phyloP scores from a whole-genome alignment of 2,797 vertebrate genomes.

The Acanthiza pusilla region DNA sequence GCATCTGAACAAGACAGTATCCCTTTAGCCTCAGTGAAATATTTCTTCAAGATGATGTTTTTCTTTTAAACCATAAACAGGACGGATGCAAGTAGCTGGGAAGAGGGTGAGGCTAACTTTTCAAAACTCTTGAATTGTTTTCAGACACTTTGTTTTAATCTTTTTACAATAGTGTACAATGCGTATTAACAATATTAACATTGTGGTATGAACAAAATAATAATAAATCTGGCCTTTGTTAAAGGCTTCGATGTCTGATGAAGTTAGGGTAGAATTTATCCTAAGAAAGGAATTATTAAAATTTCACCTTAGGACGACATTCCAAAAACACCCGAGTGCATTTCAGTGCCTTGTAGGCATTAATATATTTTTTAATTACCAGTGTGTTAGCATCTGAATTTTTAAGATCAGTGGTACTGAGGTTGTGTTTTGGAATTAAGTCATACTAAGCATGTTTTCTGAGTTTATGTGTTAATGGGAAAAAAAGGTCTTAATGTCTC shows the following conservation, averaged over 20 bases:
- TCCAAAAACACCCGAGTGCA: not conserved
- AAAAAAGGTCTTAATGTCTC: slow-evolving; percentile 48
- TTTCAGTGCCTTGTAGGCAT: not conserved
- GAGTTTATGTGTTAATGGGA: slow-evolving; percentile 43
- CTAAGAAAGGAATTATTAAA: not conserved
- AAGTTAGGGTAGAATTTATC: slow-evolving; percentile 1
- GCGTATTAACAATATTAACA: slow-evolving; percentile 75
- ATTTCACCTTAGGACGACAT: not conserved
- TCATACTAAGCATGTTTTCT: not conserved
- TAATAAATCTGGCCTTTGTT: slow-evolving; percentile 4
- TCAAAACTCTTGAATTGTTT: slow-evolving; percentile 50
- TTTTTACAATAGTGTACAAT: slow-evolving; percentile 71
- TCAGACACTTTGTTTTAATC: slow-evolving; percentile 51
- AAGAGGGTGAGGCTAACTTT: slow-evolving; percentile 46
- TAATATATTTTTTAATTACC: not conserved
- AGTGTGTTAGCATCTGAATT: not conserved
- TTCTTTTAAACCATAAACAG: slow-evolving; percentile 44
- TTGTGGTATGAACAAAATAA: slow-evolving; percentile 48
- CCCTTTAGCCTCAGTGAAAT: slow-evolving; percentile 62
- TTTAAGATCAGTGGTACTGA: slow-evolving; percentile 18
- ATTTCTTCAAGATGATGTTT: slow-evolving; percentile 55
- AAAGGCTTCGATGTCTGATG: slow-evolving; percentile 7
- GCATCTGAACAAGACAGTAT: slow-evolving; percentile 71
- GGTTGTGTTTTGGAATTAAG: slow-evolving; percentile 57
- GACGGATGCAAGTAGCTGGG: slow-evolving; percentile 39